Evolutionary conservation across 2,113 vertebrate genomes (phyloP).

Genomic region (Urocolius indicus): DNA sequence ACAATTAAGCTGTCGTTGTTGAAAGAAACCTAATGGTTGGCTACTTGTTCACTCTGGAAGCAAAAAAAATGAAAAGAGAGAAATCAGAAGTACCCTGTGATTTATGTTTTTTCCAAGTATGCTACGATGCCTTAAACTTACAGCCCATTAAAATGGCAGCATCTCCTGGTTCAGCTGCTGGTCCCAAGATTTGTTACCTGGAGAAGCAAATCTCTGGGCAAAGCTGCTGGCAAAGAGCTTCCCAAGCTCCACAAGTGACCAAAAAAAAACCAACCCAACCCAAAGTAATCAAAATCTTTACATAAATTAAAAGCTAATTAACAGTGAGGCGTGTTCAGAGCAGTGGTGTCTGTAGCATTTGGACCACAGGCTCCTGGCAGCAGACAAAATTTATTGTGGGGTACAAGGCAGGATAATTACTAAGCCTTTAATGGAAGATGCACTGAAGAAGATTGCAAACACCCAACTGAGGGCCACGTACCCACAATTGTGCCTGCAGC

Average conservation of each 20-base stretch:
- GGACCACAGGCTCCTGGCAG: background rate
- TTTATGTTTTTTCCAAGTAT: conserved; percentile 24
- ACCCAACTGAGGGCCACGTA: rapidly evolving
- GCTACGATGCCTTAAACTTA: conserved; percentile 35
- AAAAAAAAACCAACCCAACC: no score
- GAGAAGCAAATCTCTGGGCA: background rate
- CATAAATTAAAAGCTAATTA: background rate
- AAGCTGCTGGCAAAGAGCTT: background rate
- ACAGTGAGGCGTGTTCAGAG: background rate
- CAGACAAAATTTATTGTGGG: background rate
- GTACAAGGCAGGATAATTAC: background rate
- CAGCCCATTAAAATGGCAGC: conserved; percentile 30
- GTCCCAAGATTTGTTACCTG: background rate
- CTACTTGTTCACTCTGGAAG: conserved; percentile 53
- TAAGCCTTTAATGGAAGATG: background rate
- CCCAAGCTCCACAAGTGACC: background rate
- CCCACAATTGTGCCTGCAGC: background rate
- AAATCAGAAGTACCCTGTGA: conserved; percentile 2
- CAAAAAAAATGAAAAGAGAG: background rate
- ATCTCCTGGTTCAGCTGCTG: background rate
- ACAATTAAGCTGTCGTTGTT: conserved; percentile 40
- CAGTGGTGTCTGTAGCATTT: background rate
- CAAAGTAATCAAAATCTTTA: background rate
- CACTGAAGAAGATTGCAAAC: background rate
- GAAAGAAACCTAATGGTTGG: conserved; percentile 37